Conservation (phyloP, 2,888 invertebrate genomes). For the Eilema griseolum region DNA sequence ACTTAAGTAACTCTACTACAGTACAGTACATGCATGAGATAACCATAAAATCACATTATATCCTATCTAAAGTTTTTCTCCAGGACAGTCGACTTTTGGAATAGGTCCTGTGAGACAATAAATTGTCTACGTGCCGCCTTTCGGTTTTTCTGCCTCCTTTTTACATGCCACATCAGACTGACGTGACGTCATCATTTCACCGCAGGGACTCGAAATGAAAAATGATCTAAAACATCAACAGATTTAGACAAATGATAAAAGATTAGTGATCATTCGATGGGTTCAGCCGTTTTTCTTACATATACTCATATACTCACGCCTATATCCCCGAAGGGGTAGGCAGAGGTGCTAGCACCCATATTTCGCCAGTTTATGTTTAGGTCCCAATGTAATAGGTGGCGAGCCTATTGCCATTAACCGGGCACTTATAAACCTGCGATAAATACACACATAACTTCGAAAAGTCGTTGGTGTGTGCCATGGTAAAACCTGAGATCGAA, state of each 20-base stretch:
- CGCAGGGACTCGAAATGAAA: not conserved
- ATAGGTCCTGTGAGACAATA: constrained; percentile 33
- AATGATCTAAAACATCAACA: not conserved
- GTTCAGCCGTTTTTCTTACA: too few relatives aligned
- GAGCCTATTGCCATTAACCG: too few relatives aligned
- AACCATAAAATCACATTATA: constrained; percentile 24
- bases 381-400: too few relatives aligned
- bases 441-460: too few relatives aligned
- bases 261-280: not conserved
- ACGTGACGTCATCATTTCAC: not conserved
- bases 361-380: too few relatives aligned
- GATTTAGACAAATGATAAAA: not conserved
- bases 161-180: not conserved
- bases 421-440: too few relatives aligned
- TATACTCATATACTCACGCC: too few relatives aligned
- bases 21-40: constrained; percentile 20
- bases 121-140: constrained; percentile 43
- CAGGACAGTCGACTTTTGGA: constrained; percentile 19
- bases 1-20: too few relatives aligned
- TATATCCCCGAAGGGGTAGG: too few relatives aligned
- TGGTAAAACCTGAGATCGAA: too few relatives aligned
- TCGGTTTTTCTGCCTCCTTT: constrained; percentile 7
- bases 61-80: constrained; percentile 27
- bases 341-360: too few relatives aligned
- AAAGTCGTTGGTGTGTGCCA: too few relatives aligned